Evolutionary conservation across 2,888 invertebrate genomes (phyloP).

Genomic region (Allophyes oxyacanthae): DNA sequence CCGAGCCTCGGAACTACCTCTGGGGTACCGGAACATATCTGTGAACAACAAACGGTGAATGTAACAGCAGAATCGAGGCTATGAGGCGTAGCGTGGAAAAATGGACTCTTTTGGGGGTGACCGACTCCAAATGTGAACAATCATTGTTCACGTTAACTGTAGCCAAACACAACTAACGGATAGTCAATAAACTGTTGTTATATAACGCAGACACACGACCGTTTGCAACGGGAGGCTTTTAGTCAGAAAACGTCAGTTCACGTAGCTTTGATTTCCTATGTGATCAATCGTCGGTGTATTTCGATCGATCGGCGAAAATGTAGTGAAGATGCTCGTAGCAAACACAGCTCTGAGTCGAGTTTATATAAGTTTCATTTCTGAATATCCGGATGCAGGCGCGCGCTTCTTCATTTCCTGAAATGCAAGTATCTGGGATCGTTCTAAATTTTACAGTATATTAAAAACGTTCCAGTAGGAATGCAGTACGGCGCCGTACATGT

Average conservation of each 20-base stretch:
- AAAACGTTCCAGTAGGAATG: conserved; percentile 56
- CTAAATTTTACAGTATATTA: conserved; percentile 64
- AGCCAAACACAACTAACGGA: conserved; percentile 60
- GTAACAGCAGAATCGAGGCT: conserved; percentile 47
- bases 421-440: conserved; percentile 60
- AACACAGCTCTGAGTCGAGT: conserved; percentile 33
- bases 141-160: conserved; percentile 61
- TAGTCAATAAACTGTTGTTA: conserved; percentile 59
- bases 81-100: conserved; percentile 59
- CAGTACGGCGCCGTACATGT: conserved; percentile 32
- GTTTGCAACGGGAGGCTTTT: conserved; percentile 21
- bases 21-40: conserved; percentile 60
- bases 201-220: conserved; percentile 21
- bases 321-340: conserved; percentile 40
- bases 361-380: conserved; percentile 23
- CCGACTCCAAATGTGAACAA: conserved; percentile 64
- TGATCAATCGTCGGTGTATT: conserved; percentile 25
- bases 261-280: conserved; percentile 20
- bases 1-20: conserved; percentile 59
- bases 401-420: conserved; percentile 64
- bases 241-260: conserved; percentile 15
- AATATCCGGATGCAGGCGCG: conserved; percentile 36
- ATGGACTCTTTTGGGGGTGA: conserved; percentile 66
- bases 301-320: conserved; percentile 10
- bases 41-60: conserved; percentile 55